A percentile compares a stretch with the other conserved stretches of the same genome.
Conservation (phyloP, 2,888 invertebrate genomes). For the Syritta pipiens region DNA sequence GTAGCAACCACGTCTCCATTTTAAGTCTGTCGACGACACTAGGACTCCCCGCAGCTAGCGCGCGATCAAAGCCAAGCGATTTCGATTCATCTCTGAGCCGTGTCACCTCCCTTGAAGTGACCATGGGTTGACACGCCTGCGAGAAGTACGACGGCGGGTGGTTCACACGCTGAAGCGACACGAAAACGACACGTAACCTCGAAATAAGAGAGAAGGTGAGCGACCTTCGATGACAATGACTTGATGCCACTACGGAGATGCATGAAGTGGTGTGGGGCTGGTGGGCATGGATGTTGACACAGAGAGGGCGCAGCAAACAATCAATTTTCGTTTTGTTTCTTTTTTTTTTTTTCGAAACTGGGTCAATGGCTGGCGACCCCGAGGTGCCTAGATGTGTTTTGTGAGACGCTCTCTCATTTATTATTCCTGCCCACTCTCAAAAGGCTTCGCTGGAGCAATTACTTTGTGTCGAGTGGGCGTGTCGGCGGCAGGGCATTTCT, state of each 20-base stretch:
- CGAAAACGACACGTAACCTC: constrained; percentile 12
- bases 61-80: too few relatives aligned
- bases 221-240: constrained; percentile 52
- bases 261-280: not conserved
- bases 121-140: constrained; percentile 22
- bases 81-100: too few relatives aligned
- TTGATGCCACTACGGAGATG: constrained; percentile 9
- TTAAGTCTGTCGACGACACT: too few relatives aligned
- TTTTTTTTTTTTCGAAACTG: too few relatives aligned
- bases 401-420: constrained; percentile 52
- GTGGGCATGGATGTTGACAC: constrained; percentile 19
- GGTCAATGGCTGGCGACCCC: constrained; percentile 62
- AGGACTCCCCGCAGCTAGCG: too few relatives aligned
- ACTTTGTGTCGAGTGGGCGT: constrained; percentile 45
- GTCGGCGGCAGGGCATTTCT: constrained; percentile 2
- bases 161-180: constrained; percentile 3
- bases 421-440: constrained; percentile 45
- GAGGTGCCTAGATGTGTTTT: constrained; percentile 15
- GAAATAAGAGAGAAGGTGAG: constrained; percentile 44
- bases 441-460: constrained; percentile 36
- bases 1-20: too few relatives aligned
- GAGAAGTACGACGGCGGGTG: not conserved
- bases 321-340: too few relatives aligned
- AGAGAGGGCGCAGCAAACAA: constrained; percentile 51
- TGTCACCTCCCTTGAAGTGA: too few relatives aligned